Conservation (phyloP, 2,113 vertebrate species). For the Marmota flaviventris region DNA sequence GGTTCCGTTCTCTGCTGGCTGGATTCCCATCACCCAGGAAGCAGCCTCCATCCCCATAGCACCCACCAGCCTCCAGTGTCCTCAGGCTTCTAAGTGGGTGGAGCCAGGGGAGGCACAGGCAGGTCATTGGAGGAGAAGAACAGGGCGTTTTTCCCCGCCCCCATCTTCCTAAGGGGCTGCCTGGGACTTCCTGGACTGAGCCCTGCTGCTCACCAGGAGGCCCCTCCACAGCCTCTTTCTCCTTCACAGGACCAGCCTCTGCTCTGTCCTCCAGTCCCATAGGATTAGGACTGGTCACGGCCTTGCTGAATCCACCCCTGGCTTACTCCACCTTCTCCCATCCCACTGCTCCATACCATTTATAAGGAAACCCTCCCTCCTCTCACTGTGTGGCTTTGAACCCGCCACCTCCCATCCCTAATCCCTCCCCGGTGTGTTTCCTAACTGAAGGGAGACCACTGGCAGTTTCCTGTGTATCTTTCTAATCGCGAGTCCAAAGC, state of each 20-base stretch:
- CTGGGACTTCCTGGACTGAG: not conserved
- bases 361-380: not conserved
- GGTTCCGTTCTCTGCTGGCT: not conserved
- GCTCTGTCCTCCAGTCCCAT: not conserved
- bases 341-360: not conserved
- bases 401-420: no score
- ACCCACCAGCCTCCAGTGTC: not conserved
- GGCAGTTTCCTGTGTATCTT: not conserved
- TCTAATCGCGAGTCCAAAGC: no score
- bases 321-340: not conserved
- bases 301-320: not conserved
- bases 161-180: not conserved
- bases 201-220: not conserved
- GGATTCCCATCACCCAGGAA: not conserved
- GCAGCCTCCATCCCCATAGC: not conserved
- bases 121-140: not conserved
- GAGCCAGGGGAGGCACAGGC: not conserved
- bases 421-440: no score
- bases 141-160: not conserved
- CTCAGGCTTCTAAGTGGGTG: not conserved
- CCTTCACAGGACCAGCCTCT: not conserved
- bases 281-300: not conserved
- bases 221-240: not conserved
- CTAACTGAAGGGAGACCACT: not conserved
- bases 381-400: not conserved